phyloP scores from a whole-genome alignment of 92 coral and sea anemone genomes.

The Siderastrea radians region DNA sequence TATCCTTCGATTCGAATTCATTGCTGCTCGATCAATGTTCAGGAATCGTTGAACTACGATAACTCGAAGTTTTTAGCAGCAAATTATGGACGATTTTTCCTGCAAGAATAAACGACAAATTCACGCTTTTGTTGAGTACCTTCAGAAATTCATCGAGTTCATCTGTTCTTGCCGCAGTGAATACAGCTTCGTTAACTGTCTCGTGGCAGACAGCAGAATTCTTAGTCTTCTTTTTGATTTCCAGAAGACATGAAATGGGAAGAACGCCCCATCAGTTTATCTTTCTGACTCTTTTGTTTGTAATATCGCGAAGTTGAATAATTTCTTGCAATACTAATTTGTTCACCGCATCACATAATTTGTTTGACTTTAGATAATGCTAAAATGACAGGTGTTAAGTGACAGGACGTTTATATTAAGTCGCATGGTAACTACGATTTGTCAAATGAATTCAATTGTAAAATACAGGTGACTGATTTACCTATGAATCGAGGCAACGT shows the following conservation, averaged over 20 bases:
- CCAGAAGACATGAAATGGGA: neutral
- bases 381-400: conserved; percentile 27
- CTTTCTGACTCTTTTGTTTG: neutral
- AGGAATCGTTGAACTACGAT: neutral
- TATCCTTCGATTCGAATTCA: conserved; percentile 35
- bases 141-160: neutral
- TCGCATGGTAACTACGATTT: neutral
- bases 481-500: too few relatives aligned
- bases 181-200: neutral
- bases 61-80: neutral
- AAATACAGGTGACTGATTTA: too few relatives aligned
- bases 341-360: conserved; percentile 16
- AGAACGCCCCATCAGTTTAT: neutral
- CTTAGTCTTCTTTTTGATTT: too few relatives aligned
- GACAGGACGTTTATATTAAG: neutral
- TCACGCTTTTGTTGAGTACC: neutral
- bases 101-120: neutral
- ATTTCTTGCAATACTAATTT: neutral
- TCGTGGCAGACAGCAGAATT: neutral
- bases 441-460: neutral
- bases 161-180: neutral
- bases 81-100: neutral
- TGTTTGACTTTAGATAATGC: neutral
- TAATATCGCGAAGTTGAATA: neutral
- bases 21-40: neutral